phyloP scores from a whole-genome alignment of 2,113 vertebrate genomes.

The Oryzias celebensis region DNA sequence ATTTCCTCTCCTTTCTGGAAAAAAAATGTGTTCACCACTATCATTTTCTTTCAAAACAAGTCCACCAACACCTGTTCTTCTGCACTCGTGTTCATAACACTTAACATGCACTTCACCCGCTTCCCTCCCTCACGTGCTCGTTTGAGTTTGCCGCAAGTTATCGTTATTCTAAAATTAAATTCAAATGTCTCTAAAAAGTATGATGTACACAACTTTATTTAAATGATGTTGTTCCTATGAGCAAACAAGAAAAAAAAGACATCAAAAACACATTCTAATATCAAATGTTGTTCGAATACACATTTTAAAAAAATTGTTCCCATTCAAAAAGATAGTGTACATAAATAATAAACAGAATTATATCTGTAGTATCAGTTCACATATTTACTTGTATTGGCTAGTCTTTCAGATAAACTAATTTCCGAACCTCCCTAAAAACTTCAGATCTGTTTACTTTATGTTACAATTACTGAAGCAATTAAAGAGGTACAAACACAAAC shows the following conservation, averaged over 20 bases:
- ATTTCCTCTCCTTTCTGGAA: no score
- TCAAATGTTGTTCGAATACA: conserved; percentile 46
- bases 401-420: conserved; percentile 17
- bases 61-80: no score
- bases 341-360: conserved; percentile 64
- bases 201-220: conserved; percentile 51
- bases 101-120: no score
- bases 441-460: neutral
- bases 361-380: conserved; percentile 33
- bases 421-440: conserved; percentile 1
- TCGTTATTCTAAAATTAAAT: no score
- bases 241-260: conserved; percentile 3
- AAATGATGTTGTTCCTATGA: conserved; percentile 12
- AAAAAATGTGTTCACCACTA: no score
- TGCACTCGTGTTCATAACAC: no score
- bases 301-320: conserved; percentile 41
- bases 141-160: no score
- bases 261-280: conserved; percentile 15
- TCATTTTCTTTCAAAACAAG: no score
- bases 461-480: conserved; percentile 50
- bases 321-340: conserved; percentile 40
- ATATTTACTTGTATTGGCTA: conserved; percentile 41
- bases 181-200: neutral
- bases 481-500: conserved; percentile 12
- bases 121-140: no score